Evolutionary conservation across 2,113 vertebrate species (phyloP).

Genomic region (Tretioscincus oriximinensis): DNA sequence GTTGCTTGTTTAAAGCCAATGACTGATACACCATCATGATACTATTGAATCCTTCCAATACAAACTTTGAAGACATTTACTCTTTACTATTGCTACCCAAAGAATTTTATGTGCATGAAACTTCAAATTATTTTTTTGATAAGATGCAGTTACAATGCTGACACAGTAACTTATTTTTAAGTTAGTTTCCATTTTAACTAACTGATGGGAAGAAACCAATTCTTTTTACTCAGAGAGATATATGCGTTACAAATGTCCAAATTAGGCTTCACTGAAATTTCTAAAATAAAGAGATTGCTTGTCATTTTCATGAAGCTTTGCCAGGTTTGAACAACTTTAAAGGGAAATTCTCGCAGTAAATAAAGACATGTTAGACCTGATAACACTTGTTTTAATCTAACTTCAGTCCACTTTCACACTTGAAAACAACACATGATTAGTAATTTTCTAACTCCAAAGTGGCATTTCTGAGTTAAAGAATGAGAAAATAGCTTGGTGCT

Average conservation of each 20-base stretch:
- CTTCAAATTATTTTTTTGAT: not conserved
- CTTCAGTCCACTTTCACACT: too few species aligned
- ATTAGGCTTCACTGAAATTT: not conserved
- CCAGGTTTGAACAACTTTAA: not conserved
- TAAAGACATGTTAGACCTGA: not conserved
- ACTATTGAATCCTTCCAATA: conserved; percentile 1
- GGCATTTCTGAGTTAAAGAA: too few species aligned
- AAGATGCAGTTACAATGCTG: not conserved
- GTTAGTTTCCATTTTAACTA: not conserved
- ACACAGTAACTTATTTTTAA: not conserved
- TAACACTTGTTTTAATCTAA: too few species aligned
- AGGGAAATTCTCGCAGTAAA: not conserved
- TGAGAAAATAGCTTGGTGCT: too few species aligned
- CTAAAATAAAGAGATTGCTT: conserved; percentile 8
- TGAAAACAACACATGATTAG: too few species aligned
- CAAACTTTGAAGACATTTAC: not conserved
- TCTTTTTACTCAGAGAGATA: not conserved
- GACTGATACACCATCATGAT: not conserved
- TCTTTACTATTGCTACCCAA: not conserved
- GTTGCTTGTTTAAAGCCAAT: conserved; percentile 15
- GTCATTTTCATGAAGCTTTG: conserved; percentile 11
- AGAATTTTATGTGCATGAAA: conserved; percentile 28
- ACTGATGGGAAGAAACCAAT: conserved; percentile 1
- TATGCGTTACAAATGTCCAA: not conserved
- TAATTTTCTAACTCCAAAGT: too few species aligned